Evolutionary conservation across 2,113 vertebrate genomes (phyloP).

Genomic region (Oceanodroma tethys): DNA sequence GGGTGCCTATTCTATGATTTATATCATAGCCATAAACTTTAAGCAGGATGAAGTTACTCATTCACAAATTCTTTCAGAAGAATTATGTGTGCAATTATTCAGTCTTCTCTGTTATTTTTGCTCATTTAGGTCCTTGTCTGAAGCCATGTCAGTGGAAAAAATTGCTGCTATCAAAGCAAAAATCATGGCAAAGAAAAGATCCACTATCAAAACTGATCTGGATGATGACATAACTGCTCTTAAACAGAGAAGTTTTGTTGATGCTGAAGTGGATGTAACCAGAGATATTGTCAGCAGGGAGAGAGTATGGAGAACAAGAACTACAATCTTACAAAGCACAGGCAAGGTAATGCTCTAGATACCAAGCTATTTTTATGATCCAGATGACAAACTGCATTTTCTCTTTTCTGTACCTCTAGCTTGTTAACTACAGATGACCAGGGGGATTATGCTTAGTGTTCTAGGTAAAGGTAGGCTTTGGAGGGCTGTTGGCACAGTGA

Average conservation of each 20-base stretch:
- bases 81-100: neutral
- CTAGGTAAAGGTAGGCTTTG: neutral
- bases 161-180: constrained; percentile 99
- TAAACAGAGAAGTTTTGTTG: constrained; percentile 98
- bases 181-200: constrained; percentile 99
- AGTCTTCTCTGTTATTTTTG: constrained; percentile 2
- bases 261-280: constrained; percentile 96
- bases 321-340: constrained; percentile 96
- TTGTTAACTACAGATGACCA: neutral
- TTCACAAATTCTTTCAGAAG: neutral
- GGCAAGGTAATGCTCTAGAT: constrained; percentile 84
- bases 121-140: constrained; percentile 88
- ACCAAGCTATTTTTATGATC: neutral
- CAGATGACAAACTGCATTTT: neutral
- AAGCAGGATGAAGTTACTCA: neutral
- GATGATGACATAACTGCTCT: constrained; percentile 94
- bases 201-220: constrained; percentile 97
- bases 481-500: neutral
- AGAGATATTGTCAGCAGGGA: constrained; percentile 98
- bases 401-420: neutral
- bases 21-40: neutral
- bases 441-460: neutral
- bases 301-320: constrained; percentile 95
- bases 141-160: constrained; percentile 99
- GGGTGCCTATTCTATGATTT: neutral